Conservation (phyloP, 2,113 vertebrate species). For the Sigmodon hispidus region DNA sequence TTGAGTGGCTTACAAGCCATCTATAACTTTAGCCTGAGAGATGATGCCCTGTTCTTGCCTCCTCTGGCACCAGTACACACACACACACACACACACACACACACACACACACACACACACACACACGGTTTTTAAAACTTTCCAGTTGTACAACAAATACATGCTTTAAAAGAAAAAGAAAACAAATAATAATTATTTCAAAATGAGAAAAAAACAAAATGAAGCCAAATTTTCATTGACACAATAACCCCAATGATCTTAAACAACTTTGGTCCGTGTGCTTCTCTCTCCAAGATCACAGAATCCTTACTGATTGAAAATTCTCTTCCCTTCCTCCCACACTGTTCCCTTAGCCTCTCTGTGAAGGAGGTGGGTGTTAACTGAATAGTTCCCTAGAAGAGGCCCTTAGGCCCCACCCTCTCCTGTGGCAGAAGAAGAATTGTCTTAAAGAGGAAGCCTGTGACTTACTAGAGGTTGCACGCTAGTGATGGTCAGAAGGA, state of each 20-base stretch:
- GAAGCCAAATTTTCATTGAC: neutral
- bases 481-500: neutral
- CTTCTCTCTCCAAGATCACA: neutral
- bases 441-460: neutral
- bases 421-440: neutral
- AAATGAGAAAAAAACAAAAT: neutral
- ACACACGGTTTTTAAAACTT: neutral
- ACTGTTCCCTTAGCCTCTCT: neutral
- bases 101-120: neutral
- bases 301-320: neutral
- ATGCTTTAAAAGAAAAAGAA: neutral
- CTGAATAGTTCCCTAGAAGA: neutral
- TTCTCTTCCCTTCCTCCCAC: neutral
- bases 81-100: neutral
- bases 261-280: rapidly evolving
- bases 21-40: neutral
- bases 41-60: neutral
- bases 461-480: neutral
- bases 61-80: neutral
- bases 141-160: neutral
- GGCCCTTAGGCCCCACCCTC: no score
- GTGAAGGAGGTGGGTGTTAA: neutral
- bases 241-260: neutral
- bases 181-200: neutral
- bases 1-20: neutral